Evolutionary conservation across 53 echinoderm and acorn worm genomes (phyloP).

Genomic region (Holothuria scabra): DNA sequence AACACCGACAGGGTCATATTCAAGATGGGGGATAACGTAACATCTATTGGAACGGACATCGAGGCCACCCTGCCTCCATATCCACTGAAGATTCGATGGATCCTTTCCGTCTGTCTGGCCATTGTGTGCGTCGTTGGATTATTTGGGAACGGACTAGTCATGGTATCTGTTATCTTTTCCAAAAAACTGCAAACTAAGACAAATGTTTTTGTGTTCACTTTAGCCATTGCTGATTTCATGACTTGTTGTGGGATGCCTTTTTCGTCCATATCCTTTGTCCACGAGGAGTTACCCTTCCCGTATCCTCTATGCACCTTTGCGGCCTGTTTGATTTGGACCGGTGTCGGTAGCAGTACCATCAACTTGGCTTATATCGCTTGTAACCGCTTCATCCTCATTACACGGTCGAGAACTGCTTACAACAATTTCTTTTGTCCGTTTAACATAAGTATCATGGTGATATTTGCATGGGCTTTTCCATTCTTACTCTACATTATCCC

Average conservation of each 20-base stretch:
- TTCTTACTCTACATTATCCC: conserved; percentile 10
- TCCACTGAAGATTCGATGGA: conserved; percentile 16
- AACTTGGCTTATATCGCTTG: conserved; percentile 30
- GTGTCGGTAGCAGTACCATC: conserved; percentile 17
- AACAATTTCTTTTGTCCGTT: conserved; percentile 7
- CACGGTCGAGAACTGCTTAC: conserved; percentile 14
- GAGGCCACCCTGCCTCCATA: conserved; percentile 17
- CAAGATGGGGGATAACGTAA: no score
- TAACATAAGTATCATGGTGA: not conserved
- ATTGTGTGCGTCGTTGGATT: conserved; percentile 7
- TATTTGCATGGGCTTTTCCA: conserved; percentile 24
- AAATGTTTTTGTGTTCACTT: conserved; percentile 36
- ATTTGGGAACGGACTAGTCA: conserved; percentile 39
- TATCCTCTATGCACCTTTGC: conserved; percentile 1
- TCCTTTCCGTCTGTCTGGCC: not conserved
- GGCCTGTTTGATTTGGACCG: conserved; percentile 36
- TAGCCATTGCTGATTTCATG: conserved; percentile 38
- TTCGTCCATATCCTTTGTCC: not conserved
- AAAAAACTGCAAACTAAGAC: conserved; percentile 46
- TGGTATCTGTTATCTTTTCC: conserved; percentile 20
- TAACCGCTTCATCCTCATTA: conserved; percentile 35
- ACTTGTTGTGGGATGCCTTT: conserved; percentile 39
- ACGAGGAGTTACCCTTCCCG: conserved; percentile 29
- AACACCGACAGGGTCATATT: no score
- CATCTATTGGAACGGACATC: no score